Conservation (phyloP, 2,797 vertebrate species). For the Rhinichthys osculus region DNA sequence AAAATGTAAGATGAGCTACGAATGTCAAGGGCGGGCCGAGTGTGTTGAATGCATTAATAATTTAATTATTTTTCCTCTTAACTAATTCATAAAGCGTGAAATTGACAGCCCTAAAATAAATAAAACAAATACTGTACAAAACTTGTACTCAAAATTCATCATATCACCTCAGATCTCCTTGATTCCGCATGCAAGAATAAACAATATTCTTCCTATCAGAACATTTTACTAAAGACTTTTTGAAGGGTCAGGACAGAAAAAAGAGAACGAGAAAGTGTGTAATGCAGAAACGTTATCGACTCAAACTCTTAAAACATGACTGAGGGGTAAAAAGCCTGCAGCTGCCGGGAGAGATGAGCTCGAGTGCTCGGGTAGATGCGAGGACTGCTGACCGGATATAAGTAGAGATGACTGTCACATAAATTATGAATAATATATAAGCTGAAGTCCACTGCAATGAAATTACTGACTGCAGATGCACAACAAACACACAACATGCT, state of each 20-base stretch:
- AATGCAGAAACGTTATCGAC: neutral
- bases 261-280: neutral
- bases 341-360: slow-evolving; percentile 55
- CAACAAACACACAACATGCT: neutral
- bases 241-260: neutral
- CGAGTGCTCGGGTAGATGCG: slow-evolving; percentile 32
- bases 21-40: no score
- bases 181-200: neutral
- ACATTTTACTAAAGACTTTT: neutral
- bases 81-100: no score
- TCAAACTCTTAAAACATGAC: slow-evolving; percentile 6
- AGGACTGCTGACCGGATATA: slow-evolving; percentile 54
- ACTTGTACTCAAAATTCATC: neutral
- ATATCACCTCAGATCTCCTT: neutral
- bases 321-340: slow-evolving; percentile 7
- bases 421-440: slow-evolving; percentile 57
- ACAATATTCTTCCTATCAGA: neutral
- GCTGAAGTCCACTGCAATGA: slow-evolving; percentile 36
- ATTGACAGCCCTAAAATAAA: no score
- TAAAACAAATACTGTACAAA: neutral
- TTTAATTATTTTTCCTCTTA: no score
- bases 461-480: slow-evolving; percentile 3
- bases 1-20: no score
- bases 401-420: slow-evolving; percentile 53
- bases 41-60: no score